A percentile compares a stretch with the other conserved stretches of the same genome.
Evolutionary conservation across 2,888 invertebrate species (phyloP).

Genomic region (Cheiracanthium punctorium): DNA sequence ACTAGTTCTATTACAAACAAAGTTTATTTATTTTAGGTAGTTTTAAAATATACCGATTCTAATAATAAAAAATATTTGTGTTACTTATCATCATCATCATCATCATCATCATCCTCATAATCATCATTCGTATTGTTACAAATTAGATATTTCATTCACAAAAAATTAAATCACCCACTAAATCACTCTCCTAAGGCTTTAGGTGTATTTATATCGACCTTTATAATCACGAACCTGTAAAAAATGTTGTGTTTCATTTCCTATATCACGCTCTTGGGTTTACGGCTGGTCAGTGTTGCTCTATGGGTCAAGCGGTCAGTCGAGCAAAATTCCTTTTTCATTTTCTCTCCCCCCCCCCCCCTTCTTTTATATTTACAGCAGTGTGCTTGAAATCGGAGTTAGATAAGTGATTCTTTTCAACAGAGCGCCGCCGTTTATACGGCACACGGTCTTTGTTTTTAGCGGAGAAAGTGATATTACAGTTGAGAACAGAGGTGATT

Average conservation of each 20-base stretch:
- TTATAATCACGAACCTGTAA: neutral
- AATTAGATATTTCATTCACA: too few species aligned
- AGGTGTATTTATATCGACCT: neutral
- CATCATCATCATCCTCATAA: too few species aligned
- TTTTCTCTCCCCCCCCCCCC: neutral
- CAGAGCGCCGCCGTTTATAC: neutral
- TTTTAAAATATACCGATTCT: too few species aligned
- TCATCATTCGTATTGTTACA: too few species aligned
- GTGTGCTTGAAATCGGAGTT: neutral
- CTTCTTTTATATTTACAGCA: neutral
- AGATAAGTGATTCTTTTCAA: constrained; percentile 2
- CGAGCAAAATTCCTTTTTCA: neutral
- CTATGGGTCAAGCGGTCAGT: constrained; percentile 59
- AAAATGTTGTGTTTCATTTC: neutral
- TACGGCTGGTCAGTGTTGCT: constrained; percentile 16
- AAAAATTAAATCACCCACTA: too few species aligned
- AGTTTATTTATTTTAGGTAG: too few species aligned
- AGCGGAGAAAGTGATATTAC: neutral
- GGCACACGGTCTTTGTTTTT: neutral
- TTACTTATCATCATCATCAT: too few species aligned
- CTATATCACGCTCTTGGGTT: neutral
- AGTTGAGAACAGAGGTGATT: neutral
- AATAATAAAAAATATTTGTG: too few species aligned
- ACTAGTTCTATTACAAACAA: too few species aligned
- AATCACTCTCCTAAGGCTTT: too few species aligned